Conservation (phyloP, 1,140 invertebrate species). For the Temnothorax nylanderi region DNA sequence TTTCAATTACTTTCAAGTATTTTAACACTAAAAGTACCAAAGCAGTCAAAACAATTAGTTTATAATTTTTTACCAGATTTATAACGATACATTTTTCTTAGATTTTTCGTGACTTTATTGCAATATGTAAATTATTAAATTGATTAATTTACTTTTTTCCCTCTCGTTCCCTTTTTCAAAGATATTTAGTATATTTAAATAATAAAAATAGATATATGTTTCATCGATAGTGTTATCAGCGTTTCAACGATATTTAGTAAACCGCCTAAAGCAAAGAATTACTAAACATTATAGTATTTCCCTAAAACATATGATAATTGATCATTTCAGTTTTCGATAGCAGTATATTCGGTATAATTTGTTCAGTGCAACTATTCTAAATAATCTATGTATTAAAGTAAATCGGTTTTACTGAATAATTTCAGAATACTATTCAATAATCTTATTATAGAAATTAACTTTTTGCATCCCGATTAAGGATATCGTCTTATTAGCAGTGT, state of each 20-base stretch:
- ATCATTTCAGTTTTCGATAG: not conserved
- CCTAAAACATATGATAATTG: not conserved
- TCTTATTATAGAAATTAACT: not conserved
- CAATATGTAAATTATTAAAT: constrained; percentile 4
- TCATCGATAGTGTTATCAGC: not conserved
- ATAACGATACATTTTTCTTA: not conserved
- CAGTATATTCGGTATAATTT: not conserved
- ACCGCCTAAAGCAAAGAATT: not conserved
- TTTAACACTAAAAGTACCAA: not conserved
- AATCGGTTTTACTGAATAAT: not conserved
- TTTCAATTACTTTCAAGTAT: not conserved
- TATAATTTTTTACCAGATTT: not conserved
- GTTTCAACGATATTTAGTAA: not conserved
- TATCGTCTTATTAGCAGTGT: not conserved
- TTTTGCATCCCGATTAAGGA: not conserved
- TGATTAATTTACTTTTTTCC: not conserved
- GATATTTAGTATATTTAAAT: not conserved
- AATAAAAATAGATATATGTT: not conserved
- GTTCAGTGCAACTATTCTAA: not conserved
- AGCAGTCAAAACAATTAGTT: not conserved
- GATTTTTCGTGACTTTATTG: not conserved
- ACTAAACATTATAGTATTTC: not conserved
- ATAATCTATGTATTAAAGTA: not conserved
- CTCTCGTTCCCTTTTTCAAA: not conserved
- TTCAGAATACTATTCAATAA: not conserved